phyloP scores from a whole-genome alignment of 2,888 invertebrate genomes.

The Kuschelorhynchus macadamiae region DNA sequence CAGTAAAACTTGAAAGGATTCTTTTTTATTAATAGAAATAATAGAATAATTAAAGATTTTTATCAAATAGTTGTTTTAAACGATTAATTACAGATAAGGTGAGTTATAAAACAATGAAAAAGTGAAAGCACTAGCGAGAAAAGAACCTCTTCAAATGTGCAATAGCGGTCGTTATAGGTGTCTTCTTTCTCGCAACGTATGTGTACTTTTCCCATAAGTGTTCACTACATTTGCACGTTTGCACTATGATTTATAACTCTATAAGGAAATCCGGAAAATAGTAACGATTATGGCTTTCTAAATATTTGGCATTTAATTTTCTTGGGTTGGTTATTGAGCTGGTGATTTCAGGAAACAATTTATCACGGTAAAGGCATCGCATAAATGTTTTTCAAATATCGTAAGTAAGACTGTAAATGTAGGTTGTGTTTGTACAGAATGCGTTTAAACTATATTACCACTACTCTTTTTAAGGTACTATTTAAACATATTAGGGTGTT shows the following conservation, averaged over 20 bases:
- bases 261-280: slow-evolving; percentile 30
- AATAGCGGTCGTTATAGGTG: slow-evolving; percentile 4
- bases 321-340: slow-evolving; percentile 4
- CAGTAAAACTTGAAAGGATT: no score
- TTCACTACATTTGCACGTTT: slow-evolving; percentile 2
- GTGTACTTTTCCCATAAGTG: slow-evolving; percentile 5
- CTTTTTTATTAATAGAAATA: slow-evolving; percentile 1
- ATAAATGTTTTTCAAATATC: no score
- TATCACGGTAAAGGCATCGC: no score
- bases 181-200: slow-evolving; percentile 6
- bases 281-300: slow-evolving; percentile 21
- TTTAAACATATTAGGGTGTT: no score
- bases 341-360: slow-evolving; percentile 11
- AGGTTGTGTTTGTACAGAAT: no score
- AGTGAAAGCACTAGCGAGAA: slow-evolving; percentile 21
- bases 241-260: slow-evolving; percentile 8
- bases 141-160: slow-evolving; percentile 8
- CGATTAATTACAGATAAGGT: slow-evolving; percentile 18
- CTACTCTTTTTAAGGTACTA: no score
- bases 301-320: slow-evolving; percentile 22
- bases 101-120: slow-evolving; percentile 12
- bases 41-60: slow-evolving; percentile 1
- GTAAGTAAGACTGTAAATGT: no score
- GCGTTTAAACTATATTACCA: no score
- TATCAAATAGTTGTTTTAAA: slow-evolving; percentile 3